phyloP scores from a whole-genome alignment of 2,797 vertebrate species.

The Morelia viridis region DNA sequence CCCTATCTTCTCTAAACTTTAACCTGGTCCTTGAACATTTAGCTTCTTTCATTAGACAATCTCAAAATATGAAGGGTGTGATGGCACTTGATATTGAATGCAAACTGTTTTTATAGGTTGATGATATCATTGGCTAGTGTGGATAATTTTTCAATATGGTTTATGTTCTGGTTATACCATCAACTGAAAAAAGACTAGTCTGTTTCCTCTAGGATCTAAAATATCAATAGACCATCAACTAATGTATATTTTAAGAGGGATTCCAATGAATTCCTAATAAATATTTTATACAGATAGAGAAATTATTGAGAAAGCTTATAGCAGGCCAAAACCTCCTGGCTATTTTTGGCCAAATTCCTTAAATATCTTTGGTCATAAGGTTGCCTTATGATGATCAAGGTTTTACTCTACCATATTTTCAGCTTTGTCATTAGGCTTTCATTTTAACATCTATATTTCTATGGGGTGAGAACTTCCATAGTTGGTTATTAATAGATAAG shows the following conservation, averaged over 20 bases:
- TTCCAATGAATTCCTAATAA: neutral
- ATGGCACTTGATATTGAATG: neutral
- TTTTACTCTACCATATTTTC: too few relatives aligned
- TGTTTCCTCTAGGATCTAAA: neutral
- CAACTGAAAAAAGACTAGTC: neutral
- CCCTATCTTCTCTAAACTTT: neutral
- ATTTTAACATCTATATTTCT: too few relatives aligned
- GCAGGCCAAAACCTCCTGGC: too few relatives aligned
- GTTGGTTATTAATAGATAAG: neutral
- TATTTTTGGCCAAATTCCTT: too few relatives aligned
- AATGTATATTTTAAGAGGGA: neutral
- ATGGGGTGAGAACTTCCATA: neutral
- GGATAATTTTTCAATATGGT: neutral
- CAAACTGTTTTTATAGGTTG: neutral
- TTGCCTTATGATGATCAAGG: too few relatives aligned
- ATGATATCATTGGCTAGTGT: neutral
- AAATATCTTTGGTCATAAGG: too few relatives aligned
- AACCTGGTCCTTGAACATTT: neutral
- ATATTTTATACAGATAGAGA: neutral
- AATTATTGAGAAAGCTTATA: neutral
- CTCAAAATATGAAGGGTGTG: neutral
- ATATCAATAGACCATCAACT: neutral
- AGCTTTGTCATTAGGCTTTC: too few relatives aligned
- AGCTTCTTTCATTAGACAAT: neutral
- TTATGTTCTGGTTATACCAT: neutral